phyloP scores from a whole-genome alignment of 2,797 vertebrate species.

The Pseudochromis fuscus region DNA sequence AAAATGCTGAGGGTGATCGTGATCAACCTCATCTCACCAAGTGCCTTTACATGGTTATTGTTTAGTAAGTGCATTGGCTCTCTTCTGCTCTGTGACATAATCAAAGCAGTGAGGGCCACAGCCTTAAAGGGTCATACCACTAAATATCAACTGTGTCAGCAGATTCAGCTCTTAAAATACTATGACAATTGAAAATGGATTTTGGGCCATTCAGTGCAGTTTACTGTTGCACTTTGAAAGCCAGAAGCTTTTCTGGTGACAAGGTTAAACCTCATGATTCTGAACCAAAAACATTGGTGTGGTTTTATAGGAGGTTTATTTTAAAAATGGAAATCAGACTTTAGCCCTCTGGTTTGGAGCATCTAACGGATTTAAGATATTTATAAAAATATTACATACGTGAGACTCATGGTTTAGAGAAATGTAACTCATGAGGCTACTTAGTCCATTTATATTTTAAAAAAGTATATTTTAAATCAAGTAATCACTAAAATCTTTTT shows the following conservation, averaged over 20 bases:
- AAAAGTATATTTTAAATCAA: conserved; percentile 29
- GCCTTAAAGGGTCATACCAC: conserved; percentile 9
- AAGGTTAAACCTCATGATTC: not conserved
- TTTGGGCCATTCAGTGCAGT: conserved; percentile 5
- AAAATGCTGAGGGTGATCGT: conserved; percentile 24
- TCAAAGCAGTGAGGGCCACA: conserved; percentile 6
- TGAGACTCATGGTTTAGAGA: conserved; percentile 6
- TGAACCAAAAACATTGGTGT: conserved; percentile 11
- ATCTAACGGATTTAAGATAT: not conserved
- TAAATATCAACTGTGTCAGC: conserved; percentile 24
- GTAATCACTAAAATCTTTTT: conserved; percentile 8
- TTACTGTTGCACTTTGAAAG: not conserved
- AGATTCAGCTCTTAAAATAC: not conserved
- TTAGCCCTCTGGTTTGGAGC: conserved; percentile 1
- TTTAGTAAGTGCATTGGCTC: conserved; percentile 55
- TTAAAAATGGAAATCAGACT: conserved; percentile 2
- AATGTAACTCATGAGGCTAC: not conserved
- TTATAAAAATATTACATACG: not conserved
- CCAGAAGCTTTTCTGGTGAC: not conserved
- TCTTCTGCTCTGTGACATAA: conserved; percentile 16
- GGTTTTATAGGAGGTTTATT: conserved; percentile 22
- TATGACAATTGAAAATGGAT: not conserved
- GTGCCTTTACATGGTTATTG: conserved; percentile 32
- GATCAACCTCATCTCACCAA: conserved; percentile 34
- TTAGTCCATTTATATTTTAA: conserved; percentile 3